Conservation (phyloP, 2,797 vertebrate species). For the Sebastiscus albofasciatus region DNA sequence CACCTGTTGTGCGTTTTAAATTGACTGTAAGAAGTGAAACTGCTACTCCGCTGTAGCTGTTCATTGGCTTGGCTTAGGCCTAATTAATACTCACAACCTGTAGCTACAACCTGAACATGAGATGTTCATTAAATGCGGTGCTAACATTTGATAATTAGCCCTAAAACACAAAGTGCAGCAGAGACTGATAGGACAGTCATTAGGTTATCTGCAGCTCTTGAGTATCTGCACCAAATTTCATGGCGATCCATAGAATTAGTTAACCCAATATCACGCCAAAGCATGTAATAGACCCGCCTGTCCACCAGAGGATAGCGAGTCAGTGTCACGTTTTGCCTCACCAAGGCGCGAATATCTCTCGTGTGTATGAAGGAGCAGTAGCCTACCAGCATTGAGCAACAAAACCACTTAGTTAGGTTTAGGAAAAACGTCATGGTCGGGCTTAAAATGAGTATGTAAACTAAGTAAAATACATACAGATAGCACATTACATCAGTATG, state of each 20-base stretch:
- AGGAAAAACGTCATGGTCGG: background rate
- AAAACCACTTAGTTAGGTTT: background rate
- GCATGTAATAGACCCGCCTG: background rate
- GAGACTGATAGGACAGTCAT: background rate
- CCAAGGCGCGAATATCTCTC: fast-evolving
- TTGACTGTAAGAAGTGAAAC: background rate
- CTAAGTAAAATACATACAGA: background rate
- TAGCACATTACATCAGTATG: too few relatives aligned
- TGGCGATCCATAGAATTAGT: too few relatives aligned
- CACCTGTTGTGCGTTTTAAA: background rate
- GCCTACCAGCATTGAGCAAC: background rate
- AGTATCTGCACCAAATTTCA: background rate
- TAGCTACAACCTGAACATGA: background rate
- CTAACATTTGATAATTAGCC: background rate
- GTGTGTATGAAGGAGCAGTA: too few relatives aligned
- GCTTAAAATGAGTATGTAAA: background rate
- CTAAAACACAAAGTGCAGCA: background rate
- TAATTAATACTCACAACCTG: background rate
- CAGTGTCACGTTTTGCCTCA: fast-evolving
- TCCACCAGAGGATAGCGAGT: background rate
- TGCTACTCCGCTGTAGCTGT: background rate
- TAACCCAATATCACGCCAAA: background rate
- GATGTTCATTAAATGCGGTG: background rate
- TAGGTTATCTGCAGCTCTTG: background rate
- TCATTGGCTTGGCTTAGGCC: background rate